These are phyloP conservation scores for Neodiprion virginianus DNA, from an alignment of 1,140 invertebrate species.

Conservation along the genomic window DNA sequence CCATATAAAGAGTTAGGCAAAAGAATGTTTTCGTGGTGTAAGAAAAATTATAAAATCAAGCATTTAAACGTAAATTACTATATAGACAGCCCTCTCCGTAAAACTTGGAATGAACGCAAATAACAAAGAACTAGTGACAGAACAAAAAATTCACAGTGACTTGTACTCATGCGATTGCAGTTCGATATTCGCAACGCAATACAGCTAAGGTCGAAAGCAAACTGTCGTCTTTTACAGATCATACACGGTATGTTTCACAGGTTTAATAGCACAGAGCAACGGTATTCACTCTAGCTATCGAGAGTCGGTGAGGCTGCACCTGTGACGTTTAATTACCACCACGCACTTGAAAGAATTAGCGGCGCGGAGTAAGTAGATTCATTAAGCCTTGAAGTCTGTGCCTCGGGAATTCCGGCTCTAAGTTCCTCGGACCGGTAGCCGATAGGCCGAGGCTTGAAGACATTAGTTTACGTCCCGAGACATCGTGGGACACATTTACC, in stretches of 20 bases:
- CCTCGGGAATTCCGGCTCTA: constrained; percentile 44
- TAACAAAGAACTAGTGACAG: not conserved
- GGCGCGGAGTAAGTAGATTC: constrained; percentile 48
- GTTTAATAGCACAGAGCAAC: not conserved
- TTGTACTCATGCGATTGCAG: not conserved
- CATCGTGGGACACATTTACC: constrained; percentile 57
- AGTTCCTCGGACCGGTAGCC: constrained; percentile 43
- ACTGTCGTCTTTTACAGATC: not conserved
- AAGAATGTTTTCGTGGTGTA: too few relatives aligned
- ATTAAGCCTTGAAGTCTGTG: constrained; percentile 45
- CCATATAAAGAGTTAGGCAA: too few relatives aligned
- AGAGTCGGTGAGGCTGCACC: constrained; percentile 53
- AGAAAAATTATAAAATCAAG: too few relatives aligned
- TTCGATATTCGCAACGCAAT: not conserved
- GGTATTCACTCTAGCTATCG: constrained; percentile 37
- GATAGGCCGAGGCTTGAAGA: constrained; percentile 26
- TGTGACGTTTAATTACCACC: constrained; percentile 59
- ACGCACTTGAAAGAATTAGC: constrained; percentile 12
- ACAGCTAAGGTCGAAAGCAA: not conserved
- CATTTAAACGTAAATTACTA: too few relatives aligned
- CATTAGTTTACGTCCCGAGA: constrained; percentile 58
- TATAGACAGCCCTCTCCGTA: too few relatives aligned
- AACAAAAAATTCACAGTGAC: not conserved
- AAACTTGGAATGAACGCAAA: too few relatives aligned
- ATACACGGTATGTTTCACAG: not conserved